Evolutionary conservation across 2,113 vertebrate genomes (phyloP), one percentile per base, ranked within the genome.

Genomic region (Nerophis ophidion): DNA sequence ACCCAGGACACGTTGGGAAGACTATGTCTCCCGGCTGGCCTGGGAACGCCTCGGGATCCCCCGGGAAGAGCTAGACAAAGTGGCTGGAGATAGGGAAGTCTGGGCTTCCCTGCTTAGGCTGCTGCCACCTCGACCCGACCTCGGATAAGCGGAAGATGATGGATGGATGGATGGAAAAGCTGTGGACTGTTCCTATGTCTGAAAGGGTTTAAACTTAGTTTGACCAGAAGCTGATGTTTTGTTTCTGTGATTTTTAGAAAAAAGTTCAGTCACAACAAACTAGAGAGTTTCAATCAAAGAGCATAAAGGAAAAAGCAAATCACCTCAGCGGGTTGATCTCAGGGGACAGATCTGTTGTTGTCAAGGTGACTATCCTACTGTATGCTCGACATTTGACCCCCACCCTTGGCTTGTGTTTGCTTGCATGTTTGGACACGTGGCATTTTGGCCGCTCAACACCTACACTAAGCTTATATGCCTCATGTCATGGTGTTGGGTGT

Each of bases 281-380:
- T 87, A 95, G 95, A 87, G 95, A 96, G 71, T 98, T 98, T 90
- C 93, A 93, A 72, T 89, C 90, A 91, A 99, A 98, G 91, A 98
- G 92, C 81, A 92, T 99, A 85, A 99, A 95, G 86, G 97, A 98
- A 74, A 97, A 97, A 68, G 95, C 92, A 0, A 89, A 93, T 78
- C 94, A 98, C 76, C 91, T 98, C 48, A 92, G 90, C 7, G 91
- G 92, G 59, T 81, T 98, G 90, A 93, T 98, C 79, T 84, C 86
- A 82, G 91, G 86, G 78, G 86, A 87, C 49, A 47, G 66, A 76
- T 84, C 91, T 63, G 81, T 91, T 63, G 71, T 11, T 2, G 86
- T 88, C 0, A 90, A 98, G 96, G 97, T 98, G 94, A 95, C 79
- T 89, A 86, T 85, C 75, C 67, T 26, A 26, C 26, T 26, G 26